These are phyloP conservation scores for Rhinolophus sinicus DNA, from an alignment of 2,113 vertebrate genomes.

Conservation along the genomic window DNA sequence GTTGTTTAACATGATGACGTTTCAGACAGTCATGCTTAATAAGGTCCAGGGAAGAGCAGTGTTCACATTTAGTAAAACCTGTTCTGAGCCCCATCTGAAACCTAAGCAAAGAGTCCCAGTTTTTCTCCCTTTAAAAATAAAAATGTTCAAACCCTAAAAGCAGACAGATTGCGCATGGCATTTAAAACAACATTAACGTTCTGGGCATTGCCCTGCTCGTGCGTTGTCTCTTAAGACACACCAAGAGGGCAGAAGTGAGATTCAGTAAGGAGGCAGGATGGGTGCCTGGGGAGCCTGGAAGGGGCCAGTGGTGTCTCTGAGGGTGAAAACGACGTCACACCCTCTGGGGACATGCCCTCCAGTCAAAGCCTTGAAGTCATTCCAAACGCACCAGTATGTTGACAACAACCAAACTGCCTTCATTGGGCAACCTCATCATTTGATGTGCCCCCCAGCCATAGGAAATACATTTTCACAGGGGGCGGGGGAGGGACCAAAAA, in stretches of 20 bases:
- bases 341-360: not conserved
- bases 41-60: conserved; percentile 20
- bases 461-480: not conserved
- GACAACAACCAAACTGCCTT: not conserved
- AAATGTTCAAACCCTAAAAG: not conserved
- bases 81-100: conserved; percentile 34
- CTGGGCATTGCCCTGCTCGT: not conserved
- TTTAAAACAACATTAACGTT: conserved; percentile 1
- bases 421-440: not conserved
- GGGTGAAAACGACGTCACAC: not conserved
- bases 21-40: not conserved
- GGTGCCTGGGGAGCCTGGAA: not conserved
- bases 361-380: conserved; percentile 25
- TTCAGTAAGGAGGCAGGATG: not conserved
- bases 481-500: too few relatives aligned
- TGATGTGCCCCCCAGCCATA: not conserved
- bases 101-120: not conserved
- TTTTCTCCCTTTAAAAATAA: conserved; percentile 34
- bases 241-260: not conserved
- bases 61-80: conserved; percentile 47
- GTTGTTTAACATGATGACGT: not conserved
- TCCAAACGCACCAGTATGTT: not conserved
- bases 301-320: conserved; percentile 9
- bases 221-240: not conserved
- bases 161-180: not conserved